Base-by-base conservation (phyloP, 2,113 vertebrate species). In the Phrynosoma platyrhinos region DNA sequence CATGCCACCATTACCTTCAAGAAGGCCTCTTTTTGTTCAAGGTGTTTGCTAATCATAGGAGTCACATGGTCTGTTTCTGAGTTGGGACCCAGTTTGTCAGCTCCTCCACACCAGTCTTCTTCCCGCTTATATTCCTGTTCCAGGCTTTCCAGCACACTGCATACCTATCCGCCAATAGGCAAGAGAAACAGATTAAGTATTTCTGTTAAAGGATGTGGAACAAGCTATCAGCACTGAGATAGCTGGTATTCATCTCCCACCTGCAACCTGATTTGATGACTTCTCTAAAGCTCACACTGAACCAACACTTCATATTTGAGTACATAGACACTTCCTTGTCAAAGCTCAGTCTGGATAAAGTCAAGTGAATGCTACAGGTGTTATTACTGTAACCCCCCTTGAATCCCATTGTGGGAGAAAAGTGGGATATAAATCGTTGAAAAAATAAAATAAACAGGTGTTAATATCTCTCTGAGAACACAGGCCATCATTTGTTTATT, bases 81-180 rank as follows among this genome's bases (percentile, higher is more conserved):
- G 91, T 99, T 99, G 87, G 99, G 99, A 80, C 99, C 99, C 86
- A 99, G 97, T 89, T 99, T 99, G 95, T 99, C 99, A 0, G 98
- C 98, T 82, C 99, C 99, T 0, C 99, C 99, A 72, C 99, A 99
- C 99, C 99, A 99, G 95, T 99, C 99, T 96, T 99, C 99, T 86
- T 99, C 99, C 83, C 99, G 94, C 92, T 99, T 99, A 80, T 99
- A 99, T 91, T 99, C 99, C 93, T 99, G 99, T 90, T 99, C 99
- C 92, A 99, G 96, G 95, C 99, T 99, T 94, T 99, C 99, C 78
- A 99, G 94, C 42, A 99, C 99, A 2, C 98, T 99, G 94, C 99
- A 99, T 13, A 99, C 99, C 99, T 99, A 90, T 1, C 23, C 40
- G n/a, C 47, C 58, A 82, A 90, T 12, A 1, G 53, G 6, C 55